These are phyloP conservation scores for Cyprinus carpio DNA, from an alignment of 2,113 vertebrate species.

Conservation along the genomic window DNA sequence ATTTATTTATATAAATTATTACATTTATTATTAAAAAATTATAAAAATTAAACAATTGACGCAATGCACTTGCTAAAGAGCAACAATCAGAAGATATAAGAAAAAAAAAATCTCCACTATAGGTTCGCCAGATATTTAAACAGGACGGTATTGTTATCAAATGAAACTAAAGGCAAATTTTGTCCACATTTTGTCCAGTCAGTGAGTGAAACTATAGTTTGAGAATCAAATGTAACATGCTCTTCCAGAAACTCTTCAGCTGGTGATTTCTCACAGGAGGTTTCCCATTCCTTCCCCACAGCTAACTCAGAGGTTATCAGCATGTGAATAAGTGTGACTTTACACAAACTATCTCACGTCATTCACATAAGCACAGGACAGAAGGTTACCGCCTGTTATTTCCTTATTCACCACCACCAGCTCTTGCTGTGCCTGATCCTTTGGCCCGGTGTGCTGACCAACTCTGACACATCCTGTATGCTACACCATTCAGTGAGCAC, in stretches of 20 bases:
- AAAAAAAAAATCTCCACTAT: too few relatives aligned
- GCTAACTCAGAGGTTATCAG: slow-evolving; percentile 21
- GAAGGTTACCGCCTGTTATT: slow-evolving; percentile 46
- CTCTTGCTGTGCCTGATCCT: slow-evolving; percentile 15
- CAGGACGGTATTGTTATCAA: neutral
- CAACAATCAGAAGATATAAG: too few relatives aligned
- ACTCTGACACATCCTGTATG: neutral
- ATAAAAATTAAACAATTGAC: too few relatives aligned
- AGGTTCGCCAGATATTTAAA: too few relatives aligned
- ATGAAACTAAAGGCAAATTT: neutral
- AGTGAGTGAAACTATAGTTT: neutral
- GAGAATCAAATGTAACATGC: neutral
- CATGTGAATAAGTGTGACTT: neutral
- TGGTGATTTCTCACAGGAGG: neutral
- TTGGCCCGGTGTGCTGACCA: neutral
- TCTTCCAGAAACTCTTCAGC: slow-evolving; percentile 28
- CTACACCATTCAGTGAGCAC: neutral
- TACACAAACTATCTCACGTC: slow-evolving; percentile 11
- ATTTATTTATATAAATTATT: too few relatives aligned
- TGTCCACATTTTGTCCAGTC: neutral
- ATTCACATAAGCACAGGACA: slow-evolving; percentile 23
- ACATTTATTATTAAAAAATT: too few relatives aligned
- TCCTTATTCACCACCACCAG: slow-evolving; percentile 13
- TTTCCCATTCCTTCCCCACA: neutral
- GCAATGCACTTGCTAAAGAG: too few relatives aligned